Base-by-base conservation (phyloP, 2,113 vertebrate genomes). In the Toxotes jaculatrix region DNA sequence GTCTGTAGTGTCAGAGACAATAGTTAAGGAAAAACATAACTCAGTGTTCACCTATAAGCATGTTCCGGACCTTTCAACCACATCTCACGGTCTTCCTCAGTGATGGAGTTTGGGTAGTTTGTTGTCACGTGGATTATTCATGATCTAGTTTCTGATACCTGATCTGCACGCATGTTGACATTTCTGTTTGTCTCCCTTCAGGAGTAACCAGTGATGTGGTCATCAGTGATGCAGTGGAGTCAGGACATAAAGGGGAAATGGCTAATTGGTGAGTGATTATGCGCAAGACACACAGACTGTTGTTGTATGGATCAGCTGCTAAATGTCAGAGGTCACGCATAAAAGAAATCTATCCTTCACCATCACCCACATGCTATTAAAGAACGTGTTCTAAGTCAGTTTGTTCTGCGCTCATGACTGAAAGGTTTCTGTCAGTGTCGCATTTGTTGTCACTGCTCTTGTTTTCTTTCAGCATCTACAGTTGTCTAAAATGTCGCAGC, bases 131-230 rank as follows among this genome's bases (percentile, higher is more conserved):
- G 4, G 1, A 17, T 47, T 47, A 17, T 47, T 14, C 6, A 5
- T 17, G 27, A 27, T 27, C 27, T 27, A 27, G 27, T 27, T 27
- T 27, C 27, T 27, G 27, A 27, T 27, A 27, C 36, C 5, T 12
- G 17, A 55, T 27, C 27, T 56, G 42, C 12, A 40, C 38, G 9
- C 7, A 40, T 40, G 38, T 4, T 43, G 10, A 43, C 17, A 53
- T 36, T 16, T 5, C 23, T 61, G 17, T n/a, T 55, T 34, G 21
- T 88, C n/a, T 89, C 23, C 80, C 74, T 77, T 5, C 80, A 98
- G 97, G 77, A 83, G 96, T 97, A 42, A 96, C 95, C 0, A 23
- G 72, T 1, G 90, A 96, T 23, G 95, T 98, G 27, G 55, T 65
- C 34, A 84, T 96, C 65, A 83, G 93, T 67, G 88, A 93, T 0